Conservation (phyloP, 2,797 vertebrate species). For the Esox lucius region DNA sequence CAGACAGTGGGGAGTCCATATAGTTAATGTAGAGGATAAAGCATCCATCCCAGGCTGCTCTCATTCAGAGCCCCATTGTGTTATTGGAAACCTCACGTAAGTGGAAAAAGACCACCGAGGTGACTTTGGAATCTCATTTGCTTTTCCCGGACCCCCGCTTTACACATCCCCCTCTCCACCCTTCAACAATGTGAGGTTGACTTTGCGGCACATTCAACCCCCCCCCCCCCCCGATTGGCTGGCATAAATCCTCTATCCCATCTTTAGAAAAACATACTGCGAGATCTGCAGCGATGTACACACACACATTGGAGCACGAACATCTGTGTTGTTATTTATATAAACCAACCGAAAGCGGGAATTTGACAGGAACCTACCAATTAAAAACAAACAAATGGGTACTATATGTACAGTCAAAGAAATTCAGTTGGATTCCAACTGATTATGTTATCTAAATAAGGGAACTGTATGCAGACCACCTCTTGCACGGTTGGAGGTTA, state of each 20-base stretch:
- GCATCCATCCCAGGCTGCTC: slow-evolving; percentile 10
- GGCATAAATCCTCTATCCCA: slow-evolving; percentile 16
- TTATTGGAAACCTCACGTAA: slow-evolving; percentile 36
- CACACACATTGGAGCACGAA: background rate
- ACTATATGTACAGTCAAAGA: background rate
- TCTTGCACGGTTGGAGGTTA: slow-evolving; percentile 11
- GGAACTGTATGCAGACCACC: background rate
- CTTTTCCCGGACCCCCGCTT: slow-evolving; percentile 14
- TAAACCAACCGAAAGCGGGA: background rate
- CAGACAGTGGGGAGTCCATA: slow-evolving; percentile 24
- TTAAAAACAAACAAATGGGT: background rate
- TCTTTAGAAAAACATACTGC: slow-evolving; percentile 14
- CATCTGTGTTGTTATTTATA: background rate
- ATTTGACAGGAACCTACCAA: background rate
- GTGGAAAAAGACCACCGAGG: slow-evolving; percentile 43
- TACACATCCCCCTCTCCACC: slow-evolving; percentile 19
- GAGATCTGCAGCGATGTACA: background rate
- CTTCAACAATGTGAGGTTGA: slow-evolving; percentile 40
- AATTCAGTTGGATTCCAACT: background rate
- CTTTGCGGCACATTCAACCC: slow-evolving; percentile 42
- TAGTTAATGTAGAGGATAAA: slow-evolving; percentile 20
- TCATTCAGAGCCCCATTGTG: slow-evolving; percentile 32
- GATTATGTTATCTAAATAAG: background rate
- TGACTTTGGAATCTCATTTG: slow-evolving; percentile 50
- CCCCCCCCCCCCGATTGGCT: slow-evolving; percentile 24